Percentiles rank a stretch among this genome's conserved stretches.
These are phyloP conservation scores for Pogonophryne albipinna DNA, from an alignment of 2,797 vertebrate species.

Conservation along the genomic window DNA sequence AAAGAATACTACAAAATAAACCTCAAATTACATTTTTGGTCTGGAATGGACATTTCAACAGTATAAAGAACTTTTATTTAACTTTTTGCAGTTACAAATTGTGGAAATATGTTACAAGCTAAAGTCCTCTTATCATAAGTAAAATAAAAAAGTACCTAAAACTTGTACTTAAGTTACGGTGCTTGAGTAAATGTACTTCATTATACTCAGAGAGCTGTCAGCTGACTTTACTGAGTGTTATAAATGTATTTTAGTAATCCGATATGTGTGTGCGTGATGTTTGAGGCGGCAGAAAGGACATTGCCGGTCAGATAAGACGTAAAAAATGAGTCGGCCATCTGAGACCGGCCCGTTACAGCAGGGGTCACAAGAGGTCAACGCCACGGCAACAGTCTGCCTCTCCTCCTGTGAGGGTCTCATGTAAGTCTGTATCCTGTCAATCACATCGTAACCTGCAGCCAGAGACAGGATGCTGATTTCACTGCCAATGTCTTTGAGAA, in stretches of 20 bases:
- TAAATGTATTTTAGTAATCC: conserved; percentile 27
- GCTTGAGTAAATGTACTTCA: no score
- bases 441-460: conserved; percentile 61
- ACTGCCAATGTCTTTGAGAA: not conserved
- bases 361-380: conserved; percentile 69
- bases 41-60: no score
- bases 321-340: conserved; percentile 74
- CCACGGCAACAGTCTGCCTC: conserved; percentile 61
- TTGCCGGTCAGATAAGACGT: conserved; percentile 69
- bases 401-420: conserved; percentile 29
- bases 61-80: no score
- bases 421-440: conserved; percentile 58
- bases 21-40: no score
- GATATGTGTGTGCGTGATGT: conserved; percentile 40
- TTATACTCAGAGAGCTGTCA: conserved; percentile 48
- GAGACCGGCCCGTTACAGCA: conserved; percentile 62
- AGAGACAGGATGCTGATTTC: conserved; percentile 17
- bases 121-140: no score
- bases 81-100: no score
- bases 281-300: conserved; percentile 14
- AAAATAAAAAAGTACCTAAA: no score
- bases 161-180: no score
- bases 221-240: conserved; percentile 6
- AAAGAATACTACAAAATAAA: not conserved
- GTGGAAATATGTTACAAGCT: no score